phyloP scores from a whole-genome alignment of 2,797 vertebrate genomes.

The Bradypodion pumilum region DNA sequence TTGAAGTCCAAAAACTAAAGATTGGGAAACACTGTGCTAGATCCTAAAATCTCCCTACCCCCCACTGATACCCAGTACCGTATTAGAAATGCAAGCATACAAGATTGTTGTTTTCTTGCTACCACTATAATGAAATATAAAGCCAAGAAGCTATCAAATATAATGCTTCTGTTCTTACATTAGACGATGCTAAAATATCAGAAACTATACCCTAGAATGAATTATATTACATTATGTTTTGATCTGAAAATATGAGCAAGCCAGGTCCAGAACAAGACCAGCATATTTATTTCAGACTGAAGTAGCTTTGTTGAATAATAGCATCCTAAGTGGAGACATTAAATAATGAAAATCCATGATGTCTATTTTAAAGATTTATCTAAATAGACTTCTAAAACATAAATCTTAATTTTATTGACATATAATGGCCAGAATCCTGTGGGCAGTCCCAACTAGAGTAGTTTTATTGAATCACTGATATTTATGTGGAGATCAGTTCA shows the following conservation, averaged over 20 bases:
- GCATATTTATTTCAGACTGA: slow-evolving; percentile 4
- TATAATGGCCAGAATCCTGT: neutral
- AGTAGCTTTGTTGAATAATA: neutral
- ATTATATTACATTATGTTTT: neutral
- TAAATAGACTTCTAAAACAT: neutral
- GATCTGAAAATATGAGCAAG: neutral
- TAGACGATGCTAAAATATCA: slow-evolving; percentile 12
- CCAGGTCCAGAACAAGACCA: neutral
- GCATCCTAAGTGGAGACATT: neutral
- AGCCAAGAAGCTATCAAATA: neutral
- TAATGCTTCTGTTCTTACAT: neutral
- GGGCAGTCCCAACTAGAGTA: too few species aligned
- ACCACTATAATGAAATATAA: neutral
- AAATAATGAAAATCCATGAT: neutral
- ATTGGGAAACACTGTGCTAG: too few species aligned
- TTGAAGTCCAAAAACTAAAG: too few species aligned
- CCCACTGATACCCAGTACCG: too few species aligned
- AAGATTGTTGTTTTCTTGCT: too few species aligned
- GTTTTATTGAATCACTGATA: too few species aligned
- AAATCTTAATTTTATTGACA: neutral
- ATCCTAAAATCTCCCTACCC: too few species aligned
- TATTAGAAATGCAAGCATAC: too few species aligned
- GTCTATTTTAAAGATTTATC: slow-evolving; percentile 10
- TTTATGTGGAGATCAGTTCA: too few species aligned
- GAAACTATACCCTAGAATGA: neutral